Conservation (phyloP, 2,888 invertebrate genomes). For the Laspeyria flexula region DNA sequence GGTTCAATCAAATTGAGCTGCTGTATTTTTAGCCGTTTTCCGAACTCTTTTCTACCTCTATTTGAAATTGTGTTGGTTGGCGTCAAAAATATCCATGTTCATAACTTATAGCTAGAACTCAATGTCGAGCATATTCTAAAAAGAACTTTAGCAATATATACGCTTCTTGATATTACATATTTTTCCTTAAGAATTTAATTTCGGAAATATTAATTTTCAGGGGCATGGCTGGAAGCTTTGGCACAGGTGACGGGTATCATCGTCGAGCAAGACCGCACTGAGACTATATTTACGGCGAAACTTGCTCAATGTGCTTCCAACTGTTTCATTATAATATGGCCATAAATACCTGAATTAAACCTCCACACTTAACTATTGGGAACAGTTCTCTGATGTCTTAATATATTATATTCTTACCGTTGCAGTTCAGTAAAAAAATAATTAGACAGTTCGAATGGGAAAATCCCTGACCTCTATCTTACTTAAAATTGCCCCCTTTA, state of each 20-base stretch:
- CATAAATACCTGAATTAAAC: conserved; percentile 59
- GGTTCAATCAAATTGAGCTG: too few species aligned
- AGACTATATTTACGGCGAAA: conserved; percentile 61
- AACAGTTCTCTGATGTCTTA: conserved; percentile 12
- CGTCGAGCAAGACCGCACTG: conserved; percentile 31
- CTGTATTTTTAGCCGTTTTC: too few species aligned
- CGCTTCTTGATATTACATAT: neutral
- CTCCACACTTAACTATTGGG: conserved; percentile 38
- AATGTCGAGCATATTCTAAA: too few species aligned
- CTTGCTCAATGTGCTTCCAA: conserved; percentile 48
- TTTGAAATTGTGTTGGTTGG: too few species aligned
- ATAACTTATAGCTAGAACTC: too few species aligned
- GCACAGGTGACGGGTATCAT: conserved; percentile 51
- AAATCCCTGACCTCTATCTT: too few species aligned
- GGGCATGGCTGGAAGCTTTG: conserved; percentile 11
- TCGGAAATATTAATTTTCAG: conserved; percentile 13
- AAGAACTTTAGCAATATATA: too few species aligned
- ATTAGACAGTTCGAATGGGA: too few species aligned
- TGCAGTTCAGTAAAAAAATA: too few species aligned
- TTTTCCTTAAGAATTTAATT: neutral
- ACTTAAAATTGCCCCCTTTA: too few species aligned
- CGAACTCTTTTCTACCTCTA: too few species aligned
- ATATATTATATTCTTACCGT: neutral
- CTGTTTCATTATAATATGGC: conserved; percentile 51
- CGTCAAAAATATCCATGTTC: too few species aligned